Base-by-base conservation (phyloP, 2,113 vertebrate genomes). In the Phylloscopus whistleri region DNA sequence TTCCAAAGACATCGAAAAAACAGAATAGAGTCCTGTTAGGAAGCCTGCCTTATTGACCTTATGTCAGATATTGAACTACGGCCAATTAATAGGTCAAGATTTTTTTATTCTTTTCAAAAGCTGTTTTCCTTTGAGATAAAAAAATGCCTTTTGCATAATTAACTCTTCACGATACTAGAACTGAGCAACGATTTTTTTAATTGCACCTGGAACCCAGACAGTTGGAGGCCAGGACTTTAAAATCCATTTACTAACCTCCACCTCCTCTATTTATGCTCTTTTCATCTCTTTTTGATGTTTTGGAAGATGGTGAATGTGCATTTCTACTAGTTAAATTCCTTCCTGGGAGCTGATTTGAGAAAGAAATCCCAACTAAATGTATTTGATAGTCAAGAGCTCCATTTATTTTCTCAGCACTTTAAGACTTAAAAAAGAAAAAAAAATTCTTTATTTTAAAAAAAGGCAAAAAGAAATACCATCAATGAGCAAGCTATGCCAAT, bases 361-460 rank as follows among this genome's bases (percentile, higher is more conserved):
- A 94, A 93, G 80, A 92, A 87, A 95, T 69, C 73, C 58, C 87
- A 87, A 41, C 59, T 94, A 68, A 81, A 94, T 94, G 51, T 41
- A 89, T 69, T 79, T 95, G 77, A 95, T 52, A 90, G 94, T 94
- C 86, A 74, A 88, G 83, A 94, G 56, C 81, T 93, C 72, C 27
- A 63, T 93, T 96, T 95, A 94, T 96, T 96, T 96, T 91, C 90
- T 84, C 87, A 93, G 80, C 67, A 91, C 35, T 85, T 91, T 48
- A 72, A 68, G 56, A 80, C n/a, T 70, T 53, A 44, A 68, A 16
- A 8, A 27, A 7, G 3, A 79, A 24, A 46, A 3, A 55, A 75
- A 59, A 37, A 62, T 33, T 30, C 44, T 72, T 91, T 88, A 60
- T 90, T 92, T 95, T 82, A 58, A 70, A 77, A 82, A 72, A 88